These are phyloP conservation scores for Gallinago stenura DNA, from an alignment of 2,797 vertebrate species.

Conservation along the genomic window DNA sequence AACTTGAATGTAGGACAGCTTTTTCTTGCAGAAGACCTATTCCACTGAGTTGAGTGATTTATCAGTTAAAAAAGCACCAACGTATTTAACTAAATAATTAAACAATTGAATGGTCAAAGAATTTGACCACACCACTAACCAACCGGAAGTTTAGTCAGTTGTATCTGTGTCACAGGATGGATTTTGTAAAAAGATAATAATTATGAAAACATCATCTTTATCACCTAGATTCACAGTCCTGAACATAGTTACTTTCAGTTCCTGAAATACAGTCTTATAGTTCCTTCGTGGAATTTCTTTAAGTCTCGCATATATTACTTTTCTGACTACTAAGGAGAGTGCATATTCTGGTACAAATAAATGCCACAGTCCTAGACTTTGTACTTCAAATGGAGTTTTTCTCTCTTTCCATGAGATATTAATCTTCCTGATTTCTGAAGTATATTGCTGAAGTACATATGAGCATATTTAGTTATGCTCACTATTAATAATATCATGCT, in stretches of 20 bases:
- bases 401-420: not conserved
- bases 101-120: not conserved
- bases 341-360: not conserved
- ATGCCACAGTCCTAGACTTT: not conserved
- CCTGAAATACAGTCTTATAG: not conserved
- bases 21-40: constrained; percentile 16
- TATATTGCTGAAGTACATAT: not conserved
- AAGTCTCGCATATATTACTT: not conserved
- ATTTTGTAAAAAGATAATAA: not conserved
- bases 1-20: constrained; percentile 21
- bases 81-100: not conserved
- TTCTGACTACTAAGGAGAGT: not conserved
- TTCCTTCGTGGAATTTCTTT: not conserved
- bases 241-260: not conserved
- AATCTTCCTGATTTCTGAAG: not conserved
- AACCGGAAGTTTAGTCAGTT: not conserved
- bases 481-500: not conserved
- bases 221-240: not conserved
- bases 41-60: not conserved
- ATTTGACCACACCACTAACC: not conserved
- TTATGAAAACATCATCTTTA: not conserved
- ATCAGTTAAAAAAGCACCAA: not conserved
- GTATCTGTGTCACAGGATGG: rapidly evolving
- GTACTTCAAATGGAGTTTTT: not conserved
- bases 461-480: not conserved